Evolutionary conservation across 2,888 invertebrate genomes (phyloP).

Genomic region (Allophyes oxyacanthae): DNA sequence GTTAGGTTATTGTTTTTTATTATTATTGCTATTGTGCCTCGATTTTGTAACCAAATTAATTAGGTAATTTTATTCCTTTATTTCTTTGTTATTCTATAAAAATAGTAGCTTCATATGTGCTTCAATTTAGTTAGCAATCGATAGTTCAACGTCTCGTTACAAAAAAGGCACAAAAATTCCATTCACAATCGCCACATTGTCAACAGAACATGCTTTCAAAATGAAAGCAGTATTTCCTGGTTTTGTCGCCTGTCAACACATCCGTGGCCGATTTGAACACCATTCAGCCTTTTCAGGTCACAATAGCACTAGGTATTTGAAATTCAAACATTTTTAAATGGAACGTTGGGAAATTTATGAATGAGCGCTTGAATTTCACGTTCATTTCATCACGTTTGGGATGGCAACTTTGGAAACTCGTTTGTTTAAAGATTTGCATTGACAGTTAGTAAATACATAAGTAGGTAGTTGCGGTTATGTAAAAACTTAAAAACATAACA

Average conservation of each 20-base stretch:
- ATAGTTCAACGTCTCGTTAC: too few species aligned
- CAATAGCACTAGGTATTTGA: conserved; percentile 11
- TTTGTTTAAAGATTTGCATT: not conserved
- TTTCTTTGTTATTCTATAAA: too few species aligned
- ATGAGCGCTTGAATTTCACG: not conserved
- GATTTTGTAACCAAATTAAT: too few species aligned
- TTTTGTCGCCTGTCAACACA: conserved; percentile 28
- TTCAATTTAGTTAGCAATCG: too few species aligned
- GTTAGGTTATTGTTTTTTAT: too few species aligned
- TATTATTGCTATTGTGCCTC: too few species aligned
- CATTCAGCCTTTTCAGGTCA: conserved; percentile 20
- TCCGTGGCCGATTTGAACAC: conserved; percentile 20
- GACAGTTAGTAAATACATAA: too few species aligned
- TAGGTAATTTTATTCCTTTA: too few species aligned
- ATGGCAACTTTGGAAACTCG: not conserved
- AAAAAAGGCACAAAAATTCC: too few species aligned
- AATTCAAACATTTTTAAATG: conserved; percentile 23
- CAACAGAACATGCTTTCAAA: conserved; percentile 14
- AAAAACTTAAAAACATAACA: too few species aligned
- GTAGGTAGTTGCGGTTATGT: too few species aligned
- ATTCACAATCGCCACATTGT: not conserved
- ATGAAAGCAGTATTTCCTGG: conserved; percentile 29
- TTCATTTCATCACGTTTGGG: not conserved
- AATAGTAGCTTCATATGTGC: too few species aligned
- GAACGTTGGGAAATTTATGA: not conserved